Percentiles rank a stretch among this genome's conserved stretches.
These are phyloP conservation scores for Channa argus DNA, from an alignment of 2,113 vertebrate genomes.

Conservation along the genomic window DNA sequence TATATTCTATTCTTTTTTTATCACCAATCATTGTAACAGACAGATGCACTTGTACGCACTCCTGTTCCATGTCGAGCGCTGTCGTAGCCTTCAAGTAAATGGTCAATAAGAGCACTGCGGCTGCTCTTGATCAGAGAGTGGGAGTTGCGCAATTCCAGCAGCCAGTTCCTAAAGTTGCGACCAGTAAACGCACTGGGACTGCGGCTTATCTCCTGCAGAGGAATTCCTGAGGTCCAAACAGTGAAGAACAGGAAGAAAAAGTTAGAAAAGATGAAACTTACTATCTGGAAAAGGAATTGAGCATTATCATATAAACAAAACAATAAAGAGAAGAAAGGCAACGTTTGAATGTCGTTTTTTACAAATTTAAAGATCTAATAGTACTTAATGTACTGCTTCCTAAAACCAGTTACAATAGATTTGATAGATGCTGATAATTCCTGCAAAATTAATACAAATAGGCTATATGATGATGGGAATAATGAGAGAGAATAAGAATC, in stretches of 20 bases:
- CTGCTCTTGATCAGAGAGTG: slow-evolving; percentile 89
- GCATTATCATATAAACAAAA: no score
- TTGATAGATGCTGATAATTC: background rate
- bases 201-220: slow-evolving; percentile 84
- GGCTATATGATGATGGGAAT: background rate
- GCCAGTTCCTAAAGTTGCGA: slow-evolving; percentile 90
- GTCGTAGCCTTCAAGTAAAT: slow-evolving; percentile 92
- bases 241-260: slow-evolving; percentile 1
- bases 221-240: slow-evolving; percentile 84
- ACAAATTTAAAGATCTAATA: no score
- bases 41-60: slow-evolving; percentile 72
- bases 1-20: background rate
- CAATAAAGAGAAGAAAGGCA: no score
- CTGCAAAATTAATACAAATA: background rate
- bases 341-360: no score
- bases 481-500: background rate
- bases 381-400: no score
- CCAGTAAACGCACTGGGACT: slow-evolving; percentile 89
- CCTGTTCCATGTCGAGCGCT: slow-evolving; percentile 93
- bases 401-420: no score
- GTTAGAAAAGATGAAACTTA: background rate
- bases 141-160: slow-evolving; percentile 90
- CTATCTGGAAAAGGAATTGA: background rate
- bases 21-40: background rate
- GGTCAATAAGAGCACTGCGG: slow-evolving; percentile 88